phyloP scores from a whole-genome alignment of 2,888 invertebrate genomes.

The Hypselothyrea guttata region DNA sequence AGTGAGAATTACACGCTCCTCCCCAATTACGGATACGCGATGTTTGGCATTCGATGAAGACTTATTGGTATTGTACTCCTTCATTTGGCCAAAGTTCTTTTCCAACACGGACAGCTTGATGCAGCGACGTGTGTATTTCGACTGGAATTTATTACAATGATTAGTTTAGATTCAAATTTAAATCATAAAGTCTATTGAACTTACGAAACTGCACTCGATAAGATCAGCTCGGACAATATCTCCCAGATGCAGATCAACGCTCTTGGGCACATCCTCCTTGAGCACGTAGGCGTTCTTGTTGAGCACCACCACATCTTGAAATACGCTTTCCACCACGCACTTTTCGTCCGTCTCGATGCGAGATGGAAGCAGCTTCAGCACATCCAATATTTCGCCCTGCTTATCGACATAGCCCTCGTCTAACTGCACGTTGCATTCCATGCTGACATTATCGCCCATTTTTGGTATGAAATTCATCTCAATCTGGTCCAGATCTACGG shows the following conservation, averaged over 20 bases:
- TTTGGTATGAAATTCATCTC: constrained; percentile 86
- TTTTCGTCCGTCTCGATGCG: constrained; percentile 83
- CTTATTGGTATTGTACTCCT: not conserved
- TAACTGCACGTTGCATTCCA: constrained; percentile 86
- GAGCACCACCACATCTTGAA: constrained; percentile 84
- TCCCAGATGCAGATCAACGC: constrained; percentile 84
- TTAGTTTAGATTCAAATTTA: too few species aligned
- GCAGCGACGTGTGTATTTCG: constrained; percentile 81
- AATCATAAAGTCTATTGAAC: too few species aligned
- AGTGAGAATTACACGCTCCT: constrained; percentile 81
- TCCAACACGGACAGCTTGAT: constrained; percentile 62
- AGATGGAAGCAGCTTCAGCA: constrained; percentile 85
- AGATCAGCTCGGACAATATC: constrained; percentile 87
- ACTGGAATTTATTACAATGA: constrained; percentile 42
- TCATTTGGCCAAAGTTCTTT: constrained; percentile 40
- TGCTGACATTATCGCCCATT: constrained; percentile 87
- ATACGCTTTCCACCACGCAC: constrained; percentile 82
- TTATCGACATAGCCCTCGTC: constrained; percentile 84
- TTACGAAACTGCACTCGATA: constrained; percentile 87
- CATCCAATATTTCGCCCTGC: constrained; percentile 84
- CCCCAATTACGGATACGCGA: constrained; percentile 84
- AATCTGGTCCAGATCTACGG: constrained; percentile 85
- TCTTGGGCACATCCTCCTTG: constrained; percentile 83
- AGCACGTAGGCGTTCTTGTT: constrained; percentile 85
- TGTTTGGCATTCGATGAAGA: constrained; percentile 34